These are phyloP conservation scores for Amblyopsis rosae DNA, from an alignment of 2,113 vertebrate genomes.

Conservation along the genomic window DNA sequence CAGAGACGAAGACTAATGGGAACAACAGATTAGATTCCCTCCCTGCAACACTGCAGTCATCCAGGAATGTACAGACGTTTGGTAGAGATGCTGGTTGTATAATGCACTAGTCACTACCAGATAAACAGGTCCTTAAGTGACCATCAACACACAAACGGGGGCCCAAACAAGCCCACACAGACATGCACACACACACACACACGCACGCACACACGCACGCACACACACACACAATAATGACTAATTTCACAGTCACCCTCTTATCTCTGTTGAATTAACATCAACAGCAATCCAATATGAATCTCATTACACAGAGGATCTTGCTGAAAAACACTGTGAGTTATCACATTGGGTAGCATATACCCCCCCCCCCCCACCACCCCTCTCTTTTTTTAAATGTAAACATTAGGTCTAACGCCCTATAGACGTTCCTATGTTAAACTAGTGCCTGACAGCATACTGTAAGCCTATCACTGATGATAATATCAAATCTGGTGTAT, in stretches of 20 bases:
- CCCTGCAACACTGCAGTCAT: conserved; percentile 15
- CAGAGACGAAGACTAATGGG: conserved; percentile 4
- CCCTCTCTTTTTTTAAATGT: not conserved
- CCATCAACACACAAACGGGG: conserved; percentile 11
- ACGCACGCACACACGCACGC: not conserved
- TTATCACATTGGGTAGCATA: not conserved
- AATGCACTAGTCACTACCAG: conserved; percentile 34
- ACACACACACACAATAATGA: conserved; percentile 17
- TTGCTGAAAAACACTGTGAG: conserved; percentile 10
- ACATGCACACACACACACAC: not conserved
- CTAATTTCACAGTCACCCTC: conserved; percentile 46
- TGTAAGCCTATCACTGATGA: too few relatives aligned
- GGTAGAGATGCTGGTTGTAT: conserved; percentile 8
- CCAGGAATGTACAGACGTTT: conserved; percentile 28
- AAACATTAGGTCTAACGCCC: too few relatives aligned
- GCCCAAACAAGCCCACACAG: conserved; percentile 1
- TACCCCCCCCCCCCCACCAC: not conserved
- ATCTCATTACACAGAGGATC: conserved; percentile 28
- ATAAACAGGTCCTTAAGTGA: conserved; percentile 40
- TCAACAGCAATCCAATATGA: conserved; percentile 13
- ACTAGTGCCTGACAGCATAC: too few relatives aligned
- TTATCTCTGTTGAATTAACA: conserved; percentile 44
- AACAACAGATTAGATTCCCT: conserved; percentile 22
- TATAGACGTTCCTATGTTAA: too few relatives aligned
- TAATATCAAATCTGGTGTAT: too few relatives aligned